Evolutionary conservation across 2,888 invertebrate genomes (phyloP), one percentile per base, ranked within the genome.

Genomic region (Lissocephala sabroskyi): DNA sequence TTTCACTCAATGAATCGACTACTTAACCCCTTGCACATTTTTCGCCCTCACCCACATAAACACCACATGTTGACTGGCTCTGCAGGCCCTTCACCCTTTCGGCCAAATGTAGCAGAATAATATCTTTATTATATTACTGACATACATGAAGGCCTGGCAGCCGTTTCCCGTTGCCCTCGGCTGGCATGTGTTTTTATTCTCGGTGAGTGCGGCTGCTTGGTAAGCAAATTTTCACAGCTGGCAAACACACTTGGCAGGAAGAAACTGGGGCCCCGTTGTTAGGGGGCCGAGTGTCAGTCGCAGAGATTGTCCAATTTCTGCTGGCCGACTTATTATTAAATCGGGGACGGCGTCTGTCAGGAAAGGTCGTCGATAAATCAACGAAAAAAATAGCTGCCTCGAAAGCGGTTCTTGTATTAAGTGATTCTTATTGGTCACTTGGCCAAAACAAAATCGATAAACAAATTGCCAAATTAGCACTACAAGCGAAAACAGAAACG

Each of bases 391-490:
- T n/a, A n/a, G n/a, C n/a, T n/a, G n/a, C n/a, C n/a, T n/a, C n/a
- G n/a, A n/a, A n/a, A n/a, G 23, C 6, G 11, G 10, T 13, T 41
- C 29, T 19, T 29, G 14, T 19, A 14, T 29, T 65, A 79, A 71
- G 70, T 79, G 79, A 79, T 79, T 79, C 77, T 79, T 79, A 71
- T 71, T 73, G 71, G 63, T 75, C 78, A 71, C 79, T 71, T 76
- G 74, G 71, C 59, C 56, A 56, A 54, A 59, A 41, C 41, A 46
- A 63, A 79, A 78, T 79, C 79, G 75, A 73, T 79, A 73, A 79
- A 73, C 73, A 79, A 73, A 73, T 73, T 70, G 78, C 78, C 66
- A 79, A 73, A 73, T 73, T 73, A 73, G 79, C 78, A 77, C 79
- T n/a, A 7, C 1, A 10, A 29, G 17, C n/a, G 14, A 35, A 14